Base-by-base conservation (phyloP, 2,888 invertebrate genomes). In the Neoaliturus tenellus region DNA sequence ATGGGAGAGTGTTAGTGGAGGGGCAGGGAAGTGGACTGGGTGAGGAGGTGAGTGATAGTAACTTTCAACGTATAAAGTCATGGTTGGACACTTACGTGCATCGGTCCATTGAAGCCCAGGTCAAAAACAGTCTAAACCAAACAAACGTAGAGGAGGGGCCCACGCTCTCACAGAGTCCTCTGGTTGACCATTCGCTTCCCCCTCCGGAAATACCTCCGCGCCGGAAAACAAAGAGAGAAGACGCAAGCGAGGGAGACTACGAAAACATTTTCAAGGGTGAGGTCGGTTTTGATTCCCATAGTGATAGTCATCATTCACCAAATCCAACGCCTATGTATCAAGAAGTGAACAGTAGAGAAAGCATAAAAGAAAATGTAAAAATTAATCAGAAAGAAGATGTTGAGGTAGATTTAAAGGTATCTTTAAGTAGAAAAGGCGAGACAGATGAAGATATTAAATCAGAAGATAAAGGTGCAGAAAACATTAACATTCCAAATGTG, bases 21-120 rank as follows among this genome's bases (percentile, higher is more conserved):
- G 86, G 84, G 39, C 80, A 33, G 73, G 86, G 85, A 62, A 84
- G 83, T 81, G 82, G 84, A 69, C 83, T 85, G 25, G 73, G 83
- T n/a, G 87, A 87, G 83, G 87, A 87, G 87, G 87, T 87, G 87
- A 87, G 87, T 87, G 85, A 82, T 58, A 51, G 78, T 80, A 85
- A 80, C 62, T 84, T 80, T 80, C 81, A 85, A 35, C 84, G 86
- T 31, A 85, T 85, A 25, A 85, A 85, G 83, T 85, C 85, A 3
- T 86, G 86, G 86, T 81, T 87, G 78, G 87, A 86, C 58, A 75
- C 81, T 23, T 81, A 81, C 28, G 67, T 81, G 67, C 81, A 81
- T 81, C 75, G 75, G 75, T 75, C 75, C 14, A 44, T 75, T 12
- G 75, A 75, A 28, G 48, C 41, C 48, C 75, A 75, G 17, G 23